These are phyloP conservation scores for Ceratina calcarata DNA, from an alignment of 1,140 invertebrate genomes.

Conservation along the genomic window DNA sequence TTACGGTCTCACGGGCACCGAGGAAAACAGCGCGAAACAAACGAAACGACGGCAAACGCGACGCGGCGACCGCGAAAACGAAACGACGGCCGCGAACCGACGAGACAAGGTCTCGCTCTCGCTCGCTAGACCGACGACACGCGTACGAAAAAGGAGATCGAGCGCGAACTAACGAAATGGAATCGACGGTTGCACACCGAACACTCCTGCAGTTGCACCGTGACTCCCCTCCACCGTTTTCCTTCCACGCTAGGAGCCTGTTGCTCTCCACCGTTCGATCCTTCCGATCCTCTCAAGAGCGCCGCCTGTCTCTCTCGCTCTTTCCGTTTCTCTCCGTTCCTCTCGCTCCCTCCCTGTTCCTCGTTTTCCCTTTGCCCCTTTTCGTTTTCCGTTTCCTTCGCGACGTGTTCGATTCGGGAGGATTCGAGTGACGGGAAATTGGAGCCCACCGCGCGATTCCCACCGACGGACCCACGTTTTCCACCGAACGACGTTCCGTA, in stretches of 20 bases:
- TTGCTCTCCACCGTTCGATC: conserved; percentile 54
- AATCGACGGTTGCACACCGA: conserved; percentile 53
- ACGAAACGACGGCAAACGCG: conserved; percentile 20
- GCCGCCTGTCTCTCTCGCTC: conserved; percentile 19
- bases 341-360: conserved; percentile 20
- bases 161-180: conserved; percentile 48
- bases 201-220: conserved; percentile 38
- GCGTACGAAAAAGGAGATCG: conserved; percentile 46
- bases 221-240: conserved; percentile 46
- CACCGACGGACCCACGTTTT: conserved; percentile 35
- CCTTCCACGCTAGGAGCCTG: conserved; percentile 55
- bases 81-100: conserved; percentile 31
- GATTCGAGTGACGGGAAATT: conserved; percentile 9
- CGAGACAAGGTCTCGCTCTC: conserved; percentile 34
- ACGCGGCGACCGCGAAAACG: conserved; percentile 36
- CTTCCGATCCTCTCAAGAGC: conserved; percentile 44
- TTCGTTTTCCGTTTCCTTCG: conserved; percentile 42
- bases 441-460: conserved; percentile 21
- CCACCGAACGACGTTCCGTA: conserved; percentile 7
- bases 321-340: conserved; percentile 3
- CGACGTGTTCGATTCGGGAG: background rate
- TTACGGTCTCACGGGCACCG: conserved; percentile 35
- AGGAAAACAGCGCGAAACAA: background rate
- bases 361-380: conserved; percentile 36
- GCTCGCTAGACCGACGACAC: conserved; percentile 25